Base-by-base conservation (phyloP, 1,140 invertebrate genomes). In the Musca domestica region DNA sequence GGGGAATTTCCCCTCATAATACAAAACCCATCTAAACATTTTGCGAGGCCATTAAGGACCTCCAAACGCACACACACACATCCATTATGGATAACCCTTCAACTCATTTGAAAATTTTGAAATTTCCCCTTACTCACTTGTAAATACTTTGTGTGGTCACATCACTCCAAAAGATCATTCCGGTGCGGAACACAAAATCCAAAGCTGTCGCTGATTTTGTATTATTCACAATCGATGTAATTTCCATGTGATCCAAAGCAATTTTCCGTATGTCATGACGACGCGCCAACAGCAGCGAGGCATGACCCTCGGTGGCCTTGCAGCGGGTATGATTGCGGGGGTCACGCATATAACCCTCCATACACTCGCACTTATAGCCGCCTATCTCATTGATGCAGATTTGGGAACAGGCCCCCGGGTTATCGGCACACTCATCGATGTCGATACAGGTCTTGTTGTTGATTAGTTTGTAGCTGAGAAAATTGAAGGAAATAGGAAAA, bases 161-260 rank as follows among this genome's bases (percentile, higher is more conserved):
- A 84, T 98, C 96, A 77, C 93, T 95, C 95, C 95, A 98, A 76
- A 95, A 96, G 63, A 98, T 92, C 88, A 93, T 94, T 63, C 93
- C 92, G 4, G 92, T 94, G 67, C 91, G 86, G 82, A 95, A 95
- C 2, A 95, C 92, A 76, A 94, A 95, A 78, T 96, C 95, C 3
- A 97, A 81, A 0, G 92, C 94, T 0, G 93, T 92, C 0, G 94
- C 91, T 67, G 90, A 92, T 75, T 93, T 92, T 0, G 93, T 94
- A 69, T 91, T 89, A 71, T 95, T 95, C 2, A 94, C 91, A 68
- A 95, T 92, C 3, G 88, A 88, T 3, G 95, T 95, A 89, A 94
- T 95, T 83, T 94, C 92, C 81, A 92, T 90, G 76, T 94, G 92
- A 74, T 96, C 93, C 10, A 95, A 83, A 22, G 93, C 92, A 68